Percentiles rank a stretch among this genome's conserved stretches.
These are phyloP conservation scores for Osmerus mordax DNA, from an alignment of 2,113 vertebrate genomes.

Conservation along the genomic window DNA sequence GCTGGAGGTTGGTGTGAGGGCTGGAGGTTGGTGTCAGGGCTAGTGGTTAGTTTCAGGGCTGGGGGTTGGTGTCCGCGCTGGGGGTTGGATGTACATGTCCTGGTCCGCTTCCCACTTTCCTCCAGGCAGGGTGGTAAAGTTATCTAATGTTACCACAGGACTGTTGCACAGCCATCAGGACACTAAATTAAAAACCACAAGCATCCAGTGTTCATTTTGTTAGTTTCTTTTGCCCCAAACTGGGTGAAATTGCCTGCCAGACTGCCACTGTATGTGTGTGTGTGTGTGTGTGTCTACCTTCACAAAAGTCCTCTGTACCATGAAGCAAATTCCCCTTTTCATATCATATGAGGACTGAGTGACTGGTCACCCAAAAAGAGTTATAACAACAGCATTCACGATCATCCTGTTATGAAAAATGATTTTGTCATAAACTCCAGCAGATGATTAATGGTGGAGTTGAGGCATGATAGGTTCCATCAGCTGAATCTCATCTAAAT, in stretches of 20 bases:
- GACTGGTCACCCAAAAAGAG: constrained; percentile 16
- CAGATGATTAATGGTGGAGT: constrained; percentile 38
- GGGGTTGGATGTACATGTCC: constrained; percentile 12
- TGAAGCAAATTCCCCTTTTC: neutral
- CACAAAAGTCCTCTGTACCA: constrained; percentile 44
- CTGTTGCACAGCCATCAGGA: constrained; percentile 57
- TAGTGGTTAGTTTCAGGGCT: constrained; percentile 9
- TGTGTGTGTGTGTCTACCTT: constrained; percentile 24
- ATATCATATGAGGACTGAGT: neutral
- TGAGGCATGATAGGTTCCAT: constrained; percentile 42
- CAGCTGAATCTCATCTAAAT: constrained; percentile 51
- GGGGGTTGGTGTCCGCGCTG: constrained; percentile 13
- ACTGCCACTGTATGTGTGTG: neutral
- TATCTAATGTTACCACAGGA: constrained; percentile 56
- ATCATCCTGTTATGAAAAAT: constrained; percentile 33
- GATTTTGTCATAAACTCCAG: constrained; percentile 27
- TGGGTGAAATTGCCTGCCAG: constrained; percentile 43
- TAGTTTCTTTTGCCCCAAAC: constrained; percentile 46
- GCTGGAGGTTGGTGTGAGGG: no score
- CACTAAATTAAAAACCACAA: constrained; percentile 62
- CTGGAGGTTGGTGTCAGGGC: neutral
- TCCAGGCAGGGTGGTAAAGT: constrained; percentile 46
- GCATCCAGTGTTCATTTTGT: constrained; percentile 54
- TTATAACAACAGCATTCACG: constrained; percentile 33
- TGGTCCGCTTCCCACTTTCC: constrained; percentile 46